Conservation (phyloP, 2,113 vertebrate species). For the Piaya cayana region DNA sequence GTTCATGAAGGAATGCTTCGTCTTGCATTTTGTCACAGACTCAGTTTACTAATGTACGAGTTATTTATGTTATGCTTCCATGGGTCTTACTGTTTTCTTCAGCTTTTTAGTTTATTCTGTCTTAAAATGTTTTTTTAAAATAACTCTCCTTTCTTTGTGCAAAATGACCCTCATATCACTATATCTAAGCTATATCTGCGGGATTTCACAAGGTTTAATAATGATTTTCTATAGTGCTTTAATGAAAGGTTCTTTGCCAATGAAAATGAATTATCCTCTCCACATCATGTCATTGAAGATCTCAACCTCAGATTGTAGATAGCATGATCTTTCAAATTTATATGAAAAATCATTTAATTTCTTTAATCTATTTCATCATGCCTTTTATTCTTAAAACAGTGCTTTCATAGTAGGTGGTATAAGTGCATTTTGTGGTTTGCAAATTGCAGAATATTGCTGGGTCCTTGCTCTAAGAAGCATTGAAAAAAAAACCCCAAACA, state of each 20-base stretch:
- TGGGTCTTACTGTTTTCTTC: not conserved
- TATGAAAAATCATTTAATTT: not conserved
- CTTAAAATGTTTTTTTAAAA: not conserved
- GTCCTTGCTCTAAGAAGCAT: not conserved
- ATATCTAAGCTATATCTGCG: slow-evolving; percentile 7
- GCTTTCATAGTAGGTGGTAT: not conserved
- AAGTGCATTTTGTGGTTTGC: not conserved
- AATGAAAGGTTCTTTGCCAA: slow-evolving; percentile 25
- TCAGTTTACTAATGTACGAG: not conserved
- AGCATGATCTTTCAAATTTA: not conserved
- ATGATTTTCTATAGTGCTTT: not conserved
- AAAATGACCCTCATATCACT: not conserved
- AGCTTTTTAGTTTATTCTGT: not conserved
- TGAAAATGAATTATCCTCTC: not conserved
- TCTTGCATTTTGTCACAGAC: not conserved
- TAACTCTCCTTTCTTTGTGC: not conserved
- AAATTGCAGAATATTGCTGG: not conserved
- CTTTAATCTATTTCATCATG: not conserved
- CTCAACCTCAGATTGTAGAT: not conserved
- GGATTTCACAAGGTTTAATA: not conserved
- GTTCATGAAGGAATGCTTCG: not conserved
- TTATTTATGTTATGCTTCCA: not conserved
- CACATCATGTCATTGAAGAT: not conserved
- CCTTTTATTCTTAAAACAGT: not conserved
- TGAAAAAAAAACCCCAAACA: not conserved